These are phyloP conservation scores for Scortum barcoo DNA, from an alignment of 2,113 vertebrate species.

Conservation along the genomic window DNA sequence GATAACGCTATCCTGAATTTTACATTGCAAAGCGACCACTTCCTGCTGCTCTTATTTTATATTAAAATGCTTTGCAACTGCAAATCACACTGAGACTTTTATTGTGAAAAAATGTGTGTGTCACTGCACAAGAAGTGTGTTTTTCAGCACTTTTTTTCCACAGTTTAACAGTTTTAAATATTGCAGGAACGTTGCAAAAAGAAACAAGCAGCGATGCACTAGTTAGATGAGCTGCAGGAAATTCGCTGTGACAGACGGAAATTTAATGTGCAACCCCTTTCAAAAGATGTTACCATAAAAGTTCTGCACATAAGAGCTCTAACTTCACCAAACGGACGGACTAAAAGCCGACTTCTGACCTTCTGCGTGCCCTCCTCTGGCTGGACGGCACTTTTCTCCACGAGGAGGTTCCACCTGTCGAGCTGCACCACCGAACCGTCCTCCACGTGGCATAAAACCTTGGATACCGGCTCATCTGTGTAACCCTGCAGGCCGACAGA, in stretches of 20 bases:
- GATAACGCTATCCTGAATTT: background rate
- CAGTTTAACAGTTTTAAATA: background rate
- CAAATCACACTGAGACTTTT: background rate
- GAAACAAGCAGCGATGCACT: background rate
- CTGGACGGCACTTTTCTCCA: conserved; percentile 85
- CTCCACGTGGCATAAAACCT: conserved; percentile 97
- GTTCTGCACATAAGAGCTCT: background rate
- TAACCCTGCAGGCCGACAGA: conserved; percentile 87
- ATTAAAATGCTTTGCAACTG: background rate
- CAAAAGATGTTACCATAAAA: background rate
- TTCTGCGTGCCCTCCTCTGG: conserved; percentile 93
- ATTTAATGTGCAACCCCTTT: background rate
- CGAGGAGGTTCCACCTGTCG: conserved; percentile 95
- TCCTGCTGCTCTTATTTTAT: background rate
- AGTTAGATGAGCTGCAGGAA: background rate
- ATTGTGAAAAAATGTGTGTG: background rate
- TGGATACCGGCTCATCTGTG: conserved; percentile 96
- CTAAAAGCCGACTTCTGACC: conserved; percentile 34
- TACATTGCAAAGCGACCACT: background rate
- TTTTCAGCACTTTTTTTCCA: no score
- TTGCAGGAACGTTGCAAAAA: background rate
- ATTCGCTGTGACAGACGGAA: background rate
- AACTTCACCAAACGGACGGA: background rate
- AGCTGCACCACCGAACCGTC: conserved; percentile 97
- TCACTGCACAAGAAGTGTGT: background rate